Percentiles rank a stretch among this genome's conserved stretches.
These are phyloP conservation scores for Corella eumyota DNA, from an alignment of 23 tunicate species.

Conservation along the genomic window DNA sequence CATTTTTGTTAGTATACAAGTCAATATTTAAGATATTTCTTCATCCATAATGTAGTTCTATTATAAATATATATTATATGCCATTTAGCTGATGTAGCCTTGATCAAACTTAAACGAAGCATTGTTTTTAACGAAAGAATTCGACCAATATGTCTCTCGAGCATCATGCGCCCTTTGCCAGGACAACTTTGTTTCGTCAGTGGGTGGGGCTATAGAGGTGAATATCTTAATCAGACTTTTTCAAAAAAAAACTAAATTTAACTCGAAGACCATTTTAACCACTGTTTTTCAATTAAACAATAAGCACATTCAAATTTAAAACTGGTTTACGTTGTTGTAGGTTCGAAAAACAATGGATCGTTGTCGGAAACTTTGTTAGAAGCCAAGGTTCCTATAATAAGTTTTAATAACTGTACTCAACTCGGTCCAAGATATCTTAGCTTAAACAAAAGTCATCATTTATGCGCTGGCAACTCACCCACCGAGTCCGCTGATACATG, in stretches of 20 bases:
- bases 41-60: neutral
- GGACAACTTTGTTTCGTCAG: slow-evolving; percentile 56
- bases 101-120: slow-evolving; percentile 35
- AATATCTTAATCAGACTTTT: neutral
- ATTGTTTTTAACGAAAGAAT: slow-evolving; percentile 11
- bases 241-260: neutral
- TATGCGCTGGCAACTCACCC: no score
- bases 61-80: neutral
- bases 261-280: neutral
- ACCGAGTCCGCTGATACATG: no score
- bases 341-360: no score
- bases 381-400: neutral
- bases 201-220: slow-evolving; percentile 88
- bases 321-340: no score
- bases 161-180: slow-evolving; percentile 5
- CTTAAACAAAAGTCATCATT: no score
- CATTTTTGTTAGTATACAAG: no score
- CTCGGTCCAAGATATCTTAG: no score
- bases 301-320: neutral
- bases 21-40: no score
- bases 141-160: slow-evolving; percentile 68
- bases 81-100: slow-evolving; percentile 54
- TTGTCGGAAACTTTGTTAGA: neutral
- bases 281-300: no score
- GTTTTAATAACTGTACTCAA: neutral